A percentile compares a stretch with the other conserved stretches of the same genome.
Evolutionary conservation across 1,140 invertebrate species (phyloP).

Genomic region (Drosophila pallidifrons): DNA sequence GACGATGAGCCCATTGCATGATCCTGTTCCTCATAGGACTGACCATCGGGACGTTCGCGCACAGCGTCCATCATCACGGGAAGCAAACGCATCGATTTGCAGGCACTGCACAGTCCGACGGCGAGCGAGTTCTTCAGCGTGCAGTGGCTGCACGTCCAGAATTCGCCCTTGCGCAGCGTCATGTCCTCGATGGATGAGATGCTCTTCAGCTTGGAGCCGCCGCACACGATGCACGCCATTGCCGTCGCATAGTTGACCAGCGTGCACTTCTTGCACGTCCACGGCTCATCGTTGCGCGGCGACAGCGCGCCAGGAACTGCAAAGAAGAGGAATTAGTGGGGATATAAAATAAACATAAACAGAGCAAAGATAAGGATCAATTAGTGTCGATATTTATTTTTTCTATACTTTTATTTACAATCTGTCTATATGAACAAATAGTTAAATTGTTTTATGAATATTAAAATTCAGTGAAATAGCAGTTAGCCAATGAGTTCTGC

Average conservation of each 20-base stretch:
- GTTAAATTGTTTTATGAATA: too few species aligned
- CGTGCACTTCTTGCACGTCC: constrained; percentile 95
- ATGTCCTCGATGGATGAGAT: constrained; percentile 88
- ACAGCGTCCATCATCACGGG: constrained; percentile 58
- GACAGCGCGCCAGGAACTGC: constrained; percentile 12
- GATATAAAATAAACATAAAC: too few species aligned
- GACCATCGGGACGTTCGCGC: constrained; percentile 68
- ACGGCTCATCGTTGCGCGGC: constrained; percentile 85
- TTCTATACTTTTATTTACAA: too few species aligned
- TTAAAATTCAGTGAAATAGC: too few species aligned
- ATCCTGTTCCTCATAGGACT: constrained; percentile 69
- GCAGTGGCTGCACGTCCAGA: constrained; percentile 91
- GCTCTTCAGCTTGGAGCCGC: constrained; percentile 91
- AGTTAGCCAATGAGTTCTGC: too few species aligned
- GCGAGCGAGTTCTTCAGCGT: constrained; percentile 93
- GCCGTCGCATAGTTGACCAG: constrained; percentile 90
- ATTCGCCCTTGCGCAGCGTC: constrained; percentile 90
- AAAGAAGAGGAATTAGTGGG: too few species aligned
- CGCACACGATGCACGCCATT: constrained; percentile 92
- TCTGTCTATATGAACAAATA: too few species aligned
- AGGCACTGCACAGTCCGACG: constrained; percentile 90
- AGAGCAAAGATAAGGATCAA: too few species aligned
- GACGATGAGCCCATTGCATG: neutral
- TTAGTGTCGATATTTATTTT: too few species aligned
- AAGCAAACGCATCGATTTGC: constrained; percentile 86